phyloP scores from a whole-genome alignment of 2,113 vertebrate species.

The Dasyurus viverrinus region DNA sequence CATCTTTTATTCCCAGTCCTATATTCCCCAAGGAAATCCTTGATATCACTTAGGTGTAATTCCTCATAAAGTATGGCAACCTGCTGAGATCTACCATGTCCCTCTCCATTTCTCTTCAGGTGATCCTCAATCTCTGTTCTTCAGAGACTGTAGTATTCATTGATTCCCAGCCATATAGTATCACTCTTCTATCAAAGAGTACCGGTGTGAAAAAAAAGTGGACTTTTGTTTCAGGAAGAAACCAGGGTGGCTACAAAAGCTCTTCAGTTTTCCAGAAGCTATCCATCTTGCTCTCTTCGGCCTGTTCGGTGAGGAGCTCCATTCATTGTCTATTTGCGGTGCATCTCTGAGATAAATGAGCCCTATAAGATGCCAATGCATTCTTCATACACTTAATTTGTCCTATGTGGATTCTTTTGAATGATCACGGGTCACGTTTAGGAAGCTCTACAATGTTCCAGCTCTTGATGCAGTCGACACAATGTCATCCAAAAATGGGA shows the following conservation, averaged over 20 bases:
- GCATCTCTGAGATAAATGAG: not conserved
- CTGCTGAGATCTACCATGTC: not conserved
- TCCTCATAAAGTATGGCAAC: not conserved
- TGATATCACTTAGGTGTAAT: not conserved
- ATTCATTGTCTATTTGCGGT: not conserved
- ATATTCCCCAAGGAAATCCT: not conserved
- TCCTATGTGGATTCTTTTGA: not conserved
- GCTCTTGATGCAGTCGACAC: not conserved
- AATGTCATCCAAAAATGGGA: not conserved
- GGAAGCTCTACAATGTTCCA: not conserved
- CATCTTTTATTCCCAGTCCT: not conserved
- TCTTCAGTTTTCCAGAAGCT: not conserved
- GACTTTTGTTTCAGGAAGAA: not conserved
- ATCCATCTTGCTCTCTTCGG: not conserved
- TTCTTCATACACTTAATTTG: not conserved
- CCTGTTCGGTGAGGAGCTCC: not conserved
- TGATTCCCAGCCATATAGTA: not conserved
- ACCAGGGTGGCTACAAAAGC: not conserved
- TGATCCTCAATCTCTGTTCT: not conserved
- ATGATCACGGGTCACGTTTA: not conserved
- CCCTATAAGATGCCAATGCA: not conserved
- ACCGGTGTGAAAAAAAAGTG: not conserved
- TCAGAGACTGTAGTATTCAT: not conserved
- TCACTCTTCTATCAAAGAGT: not conserved
- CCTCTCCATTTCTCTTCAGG: not conserved